Base-by-base conservation (phyloP, 2,888 invertebrate genomes). In the Perizoma flavofasciatum region DNA sequence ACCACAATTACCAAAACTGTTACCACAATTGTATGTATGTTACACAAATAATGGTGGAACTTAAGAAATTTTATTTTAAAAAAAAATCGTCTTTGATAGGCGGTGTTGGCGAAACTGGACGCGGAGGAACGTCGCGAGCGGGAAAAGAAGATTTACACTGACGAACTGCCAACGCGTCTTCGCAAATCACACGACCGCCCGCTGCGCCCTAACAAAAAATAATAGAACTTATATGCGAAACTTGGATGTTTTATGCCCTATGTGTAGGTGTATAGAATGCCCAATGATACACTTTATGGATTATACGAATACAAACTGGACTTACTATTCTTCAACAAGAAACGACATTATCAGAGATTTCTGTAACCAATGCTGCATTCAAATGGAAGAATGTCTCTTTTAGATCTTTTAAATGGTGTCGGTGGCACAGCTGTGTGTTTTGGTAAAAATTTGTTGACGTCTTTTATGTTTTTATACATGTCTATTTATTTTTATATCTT, bases 101-200 rank as follows among this genome's bases (percentile, higher is more conserved):
- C 81, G n/a, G 76, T 80, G 4, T 60, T 76, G 41, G 75, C 77
- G 1, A 88, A 78, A 64, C 39, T 79, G 44, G 82, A 83, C 34
- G 55, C 46, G 3, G 86, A 83, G 8, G 85, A 84, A 40, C 81
- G 81, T 8, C 78, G 81, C 1, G 85, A 85, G 7, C 79, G 81
- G 1, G 85, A 85, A n/a, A 82, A 72, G 60, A 85, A 73, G 48
- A 55, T 76, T 0, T 83, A 79, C 55, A 73, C 71, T 44, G 88
- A 89, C 55, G 90, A 91, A 51, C 80, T 81, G 0, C 90, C 90
- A 0, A 89, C 86, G 49, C 80, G 89, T 32, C 72, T 90, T 49
- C 85, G 86, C 6, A 81, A 83, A 5, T 70, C 78, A 0, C 75
- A 81, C 54, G 86, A 86, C 34, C 81, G 85, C 10, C 61, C 59